A percentile compares a stretch with the other conserved stretches of the same genome.
phyloP scores from a whole-genome alignment of 1,140 invertebrate species.

The Macrosteles quadrilineatus region DNA sequence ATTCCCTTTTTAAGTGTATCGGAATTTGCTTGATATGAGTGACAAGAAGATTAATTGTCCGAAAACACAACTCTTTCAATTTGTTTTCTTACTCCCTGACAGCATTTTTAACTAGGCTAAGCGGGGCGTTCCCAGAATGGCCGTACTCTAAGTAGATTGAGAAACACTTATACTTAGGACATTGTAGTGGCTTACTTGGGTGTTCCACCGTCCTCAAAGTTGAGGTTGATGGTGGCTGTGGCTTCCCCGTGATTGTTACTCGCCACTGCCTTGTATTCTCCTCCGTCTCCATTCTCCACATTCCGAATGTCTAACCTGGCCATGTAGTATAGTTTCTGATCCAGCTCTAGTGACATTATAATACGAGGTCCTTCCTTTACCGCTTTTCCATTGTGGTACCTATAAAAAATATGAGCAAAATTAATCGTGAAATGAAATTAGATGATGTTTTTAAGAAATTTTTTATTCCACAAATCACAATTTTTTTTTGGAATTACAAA shows the following conservation, averaged over 20 bases:
- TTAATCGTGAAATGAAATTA: background rate
- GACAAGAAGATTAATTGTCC: no score
- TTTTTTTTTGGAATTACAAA: background rate
- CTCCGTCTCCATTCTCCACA: slow-evolving; percentile 83
- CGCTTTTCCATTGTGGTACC: slow-evolving; percentile 81
- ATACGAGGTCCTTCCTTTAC: slow-evolving; percentile 76
- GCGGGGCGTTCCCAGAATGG: no score
- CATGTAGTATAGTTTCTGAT: slow-evolving; percentile 87
- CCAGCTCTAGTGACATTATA: slow-evolving; percentile 75
- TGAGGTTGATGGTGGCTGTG: slow-evolving; percentile 92
- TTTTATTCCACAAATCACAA: background rate
- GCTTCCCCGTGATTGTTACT: slow-evolving; percentile 92
- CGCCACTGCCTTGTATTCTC: slow-evolving; percentile 91
- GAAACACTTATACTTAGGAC: no score
- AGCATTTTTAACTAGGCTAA: no score
- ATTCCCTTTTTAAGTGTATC: no score
- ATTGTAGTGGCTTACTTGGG: slow-evolving; percentile 85
- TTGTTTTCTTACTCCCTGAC: no score
- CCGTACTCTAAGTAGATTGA: no score
- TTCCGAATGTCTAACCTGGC: slow-evolving; percentile 80
- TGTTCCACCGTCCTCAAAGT: slow-evolving; percentile 77
- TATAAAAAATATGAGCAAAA: slow-evolving; percentile 54
- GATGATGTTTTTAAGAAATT: background rate
- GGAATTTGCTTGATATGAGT: no score
- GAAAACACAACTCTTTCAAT: no score